Evolutionary conservation across 2,113 vertebrate species (phyloP), one percentile per base, ranked within the genome.

Genomic region (Phrynosoma blainvillii): DNA sequence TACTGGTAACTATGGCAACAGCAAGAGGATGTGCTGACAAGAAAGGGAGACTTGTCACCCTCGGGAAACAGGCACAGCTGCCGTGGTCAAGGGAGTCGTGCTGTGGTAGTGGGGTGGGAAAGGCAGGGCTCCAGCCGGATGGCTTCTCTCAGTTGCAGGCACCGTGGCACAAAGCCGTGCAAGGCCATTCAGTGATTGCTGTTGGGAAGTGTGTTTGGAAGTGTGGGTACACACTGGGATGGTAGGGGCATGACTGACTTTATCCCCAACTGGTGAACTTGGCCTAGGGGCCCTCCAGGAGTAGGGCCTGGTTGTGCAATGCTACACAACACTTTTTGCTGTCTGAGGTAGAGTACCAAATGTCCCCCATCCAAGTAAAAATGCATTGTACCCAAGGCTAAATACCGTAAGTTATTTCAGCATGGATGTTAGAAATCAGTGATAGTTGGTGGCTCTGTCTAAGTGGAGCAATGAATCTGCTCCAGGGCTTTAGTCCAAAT

Each of bases 11-110:
- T 77, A 87, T 70, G 84, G 81, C 84, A 84, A 54, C 87, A 65
- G 70, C 77, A 86, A 84, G 73, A 82, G 21, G 88, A 76, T 52
- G 59, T 65, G 30, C 78, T 54, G 78, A 81, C 71, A 76, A 85
- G 82, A 87, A 87, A 87, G 88, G 77, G 56, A 89, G 56, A 32
- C 0, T 0, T 40, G 23, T 90, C 84, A 88, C 71, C 10, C 56
- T 0, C 0, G 9, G 66, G 77, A 79, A 76, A 36, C 40, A 71
- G 84, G 84, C 82, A n/a, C 59, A 84, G 87, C 66, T 83, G 59
- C 71, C 21, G 1, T 0, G 0, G 12, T 16, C 32, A 68, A 84
- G 73, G 5, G n/a, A 11, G 21, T 21, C 1, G 2, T 68, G 59
- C 0, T 13, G 12, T 32, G 75, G 32, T 1, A 5, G 32, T 23